A percentile compares a stretch with the other conserved stretches of the same genome.
Evolutionary conservation across 2,797 vertebrate genomes (phyloP).

Genomic region (Sebastes vulpes): DNA sequence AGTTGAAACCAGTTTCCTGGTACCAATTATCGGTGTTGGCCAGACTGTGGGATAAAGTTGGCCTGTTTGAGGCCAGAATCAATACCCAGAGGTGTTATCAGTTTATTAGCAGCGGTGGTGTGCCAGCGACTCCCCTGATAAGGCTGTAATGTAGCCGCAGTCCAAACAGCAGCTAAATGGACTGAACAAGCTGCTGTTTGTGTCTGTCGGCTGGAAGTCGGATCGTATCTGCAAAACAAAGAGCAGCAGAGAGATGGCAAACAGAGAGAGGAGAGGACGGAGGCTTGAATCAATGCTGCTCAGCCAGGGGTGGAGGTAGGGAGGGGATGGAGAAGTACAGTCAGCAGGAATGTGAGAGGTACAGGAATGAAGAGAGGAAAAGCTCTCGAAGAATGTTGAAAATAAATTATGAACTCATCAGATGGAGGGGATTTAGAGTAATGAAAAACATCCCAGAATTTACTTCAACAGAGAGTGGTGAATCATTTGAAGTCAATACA

Average conservation of each 20-base stretch:
- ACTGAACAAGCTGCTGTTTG: slow-evolving; percentile 67
- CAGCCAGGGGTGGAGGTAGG: neutral
- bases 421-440: neutral
- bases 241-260: slow-evolving; percentile 38
- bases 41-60: slow-evolving; percentile 33
- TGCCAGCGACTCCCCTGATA: slow-evolving; percentile 65
- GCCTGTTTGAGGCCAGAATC: slow-evolving; percentile 53
- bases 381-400: neutral
- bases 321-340: neutral
- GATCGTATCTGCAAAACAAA: slow-evolving; percentile 72
- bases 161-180: slow-evolving; percentile 70
- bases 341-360: neutral
- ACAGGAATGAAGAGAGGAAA: neutral
- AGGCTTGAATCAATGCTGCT: slow-evolving; percentile 54
- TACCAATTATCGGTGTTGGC: slow-evolving; percentile 33
- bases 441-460: neutral
- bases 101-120: slow-evolving; percentile 64
- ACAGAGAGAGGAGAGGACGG: slow-evolving; percentile 13
- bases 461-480: neutral
- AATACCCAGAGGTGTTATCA: slow-evolving; percentile 66
- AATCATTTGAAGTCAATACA: neutral
- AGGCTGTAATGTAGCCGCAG: slow-evolving; percentile 63
- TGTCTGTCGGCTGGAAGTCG: slow-evolving; percentile 59
- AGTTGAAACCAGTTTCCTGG: slow-evolving; percentile 4
- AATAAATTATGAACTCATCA: neutral